These are phyloP conservation scores for Thryonomys swinderianus DNA, from an alignment of 2,113 vertebrate genomes.

Conservation along the genomic window DNA sequence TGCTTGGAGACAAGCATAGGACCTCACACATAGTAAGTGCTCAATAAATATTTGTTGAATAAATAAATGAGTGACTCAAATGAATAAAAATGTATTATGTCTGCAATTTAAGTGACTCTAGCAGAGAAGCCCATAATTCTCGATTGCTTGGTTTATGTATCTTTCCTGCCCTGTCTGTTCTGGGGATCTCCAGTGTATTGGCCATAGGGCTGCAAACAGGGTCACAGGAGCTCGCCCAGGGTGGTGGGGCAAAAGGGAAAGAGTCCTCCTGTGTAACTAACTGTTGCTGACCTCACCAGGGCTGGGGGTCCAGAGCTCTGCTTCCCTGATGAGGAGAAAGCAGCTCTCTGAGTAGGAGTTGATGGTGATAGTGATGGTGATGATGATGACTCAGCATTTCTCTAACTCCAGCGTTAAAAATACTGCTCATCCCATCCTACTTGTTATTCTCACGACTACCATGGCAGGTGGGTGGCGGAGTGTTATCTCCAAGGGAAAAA, in stretches of 20 bases:
- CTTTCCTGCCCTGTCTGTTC: background rate
- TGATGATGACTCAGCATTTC: constrained; percentile 81
- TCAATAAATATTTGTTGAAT: constrained; percentile 72
- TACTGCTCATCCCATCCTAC: constrained; percentile 66
- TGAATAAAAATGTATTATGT: constrained; percentile 55
- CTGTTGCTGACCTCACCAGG: background rate
- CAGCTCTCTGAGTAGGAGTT: constrained; percentile 57
- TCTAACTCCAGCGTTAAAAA: constrained; percentile 75
- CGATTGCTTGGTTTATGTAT: background rate
- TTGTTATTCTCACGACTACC: constrained; percentile 81
- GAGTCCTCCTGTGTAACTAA: background rate
- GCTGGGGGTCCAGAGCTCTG: background rate
- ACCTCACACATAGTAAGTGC: constrained; percentile 54
- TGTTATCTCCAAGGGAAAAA: constrained; percentile 75
- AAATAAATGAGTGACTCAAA: constrained; percentile 54
- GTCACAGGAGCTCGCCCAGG: background rate
- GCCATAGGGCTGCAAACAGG: background rate
- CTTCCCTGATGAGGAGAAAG: constrained; percentile 1
- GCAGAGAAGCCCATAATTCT: background rate
- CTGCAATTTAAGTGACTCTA: background rate
- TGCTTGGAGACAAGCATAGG: background rate
- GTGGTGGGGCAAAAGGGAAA: background rate
- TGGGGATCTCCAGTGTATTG: background rate
- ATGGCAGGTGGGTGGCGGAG: constrained; percentile 77
- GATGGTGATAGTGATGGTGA: constrained; percentile 61